Percentiles rank a stretch among this genome's conserved stretches.
Conservation (phyloP, 2,888 invertebrate species). For the Plusia festucae region DNA sequence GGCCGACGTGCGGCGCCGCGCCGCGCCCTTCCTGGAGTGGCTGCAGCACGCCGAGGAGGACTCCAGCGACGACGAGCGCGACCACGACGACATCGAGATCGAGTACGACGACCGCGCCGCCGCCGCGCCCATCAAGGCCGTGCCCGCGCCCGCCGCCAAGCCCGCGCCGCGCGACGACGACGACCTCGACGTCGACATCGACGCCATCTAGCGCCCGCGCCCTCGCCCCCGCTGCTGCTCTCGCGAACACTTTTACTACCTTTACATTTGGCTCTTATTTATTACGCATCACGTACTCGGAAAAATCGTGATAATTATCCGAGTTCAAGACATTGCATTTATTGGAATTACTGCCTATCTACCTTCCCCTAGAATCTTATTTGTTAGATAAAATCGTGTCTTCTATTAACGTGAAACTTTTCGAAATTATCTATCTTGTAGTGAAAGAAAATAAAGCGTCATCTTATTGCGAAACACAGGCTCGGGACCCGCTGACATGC, state of each 20-base stretch:
- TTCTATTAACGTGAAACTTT: slow-evolving; percentile 24
- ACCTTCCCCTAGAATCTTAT: slow-evolving; percentile 22
- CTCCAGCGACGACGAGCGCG: slow-evolving; percentile 93
- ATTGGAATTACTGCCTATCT: slow-evolving; percentile 38
- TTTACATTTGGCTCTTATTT: background rate
- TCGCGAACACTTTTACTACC: slow-evolving; percentile 9
- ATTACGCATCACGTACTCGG: background rate
- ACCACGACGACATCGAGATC: slow-evolving; percentile 93
- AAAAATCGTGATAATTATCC: background rate
- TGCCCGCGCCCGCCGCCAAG: slow-evolving; percentile 75
- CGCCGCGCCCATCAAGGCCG: slow-evolving; percentile 92
- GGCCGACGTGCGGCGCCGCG: slow-evolving; percentile 97
- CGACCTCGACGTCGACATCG: slow-evolving; percentile 96
- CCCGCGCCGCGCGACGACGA: slow-evolving; percentile 91
- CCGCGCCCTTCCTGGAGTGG: slow-evolving; percentile 98
- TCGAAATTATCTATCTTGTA: slow-evolving; percentile 7
- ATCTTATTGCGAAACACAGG: slow-evolving; percentile 48
- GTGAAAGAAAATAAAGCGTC: slow-evolving; percentile 14
- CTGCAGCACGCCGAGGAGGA: slow-evolving; percentile 99
- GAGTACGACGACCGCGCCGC: slow-evolving; percentile 97
- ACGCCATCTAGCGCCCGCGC: slow-evolving; percentile 93
- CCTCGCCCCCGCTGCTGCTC: background rate
- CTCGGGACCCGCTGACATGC: slow-evolving; percentile 30
- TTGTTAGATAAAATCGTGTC: slow-evolving; percentile 25
- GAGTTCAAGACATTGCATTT: slow-evolving; percentile 43